phyloP scores from a whole-genome alignment of 2,888 invertebrate species.

The Uloborus plumipes region DNA sequence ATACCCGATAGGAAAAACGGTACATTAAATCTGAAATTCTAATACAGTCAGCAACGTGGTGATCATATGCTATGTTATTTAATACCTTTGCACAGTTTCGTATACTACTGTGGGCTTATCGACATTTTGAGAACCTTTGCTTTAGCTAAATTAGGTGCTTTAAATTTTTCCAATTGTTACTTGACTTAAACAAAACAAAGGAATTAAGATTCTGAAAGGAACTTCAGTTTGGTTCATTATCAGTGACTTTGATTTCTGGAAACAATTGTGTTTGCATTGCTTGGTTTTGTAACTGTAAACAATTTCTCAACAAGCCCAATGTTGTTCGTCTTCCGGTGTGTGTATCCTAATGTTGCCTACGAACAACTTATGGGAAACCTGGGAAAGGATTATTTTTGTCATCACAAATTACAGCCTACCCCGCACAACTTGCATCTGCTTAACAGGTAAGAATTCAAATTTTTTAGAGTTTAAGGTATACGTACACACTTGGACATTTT shows the following conservation, averaged over 20 bases:
- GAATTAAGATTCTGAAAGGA: slow-evolving; percentile 12
- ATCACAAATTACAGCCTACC: not conserved
- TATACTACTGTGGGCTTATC: no score
- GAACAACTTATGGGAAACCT: slow-evolving; percentile 23
- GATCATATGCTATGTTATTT: no score
- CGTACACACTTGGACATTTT: no score
- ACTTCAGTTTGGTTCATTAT: slow-evolving; percentile 18
- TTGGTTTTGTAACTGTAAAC: slow-evolving; percentile 19
- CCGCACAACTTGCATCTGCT: slow-evolving; percentile 6
- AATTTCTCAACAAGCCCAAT: slow-evolving; percentile 43
- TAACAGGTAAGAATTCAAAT: slow-evolving; percentile 22
- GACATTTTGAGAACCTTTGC: no score
- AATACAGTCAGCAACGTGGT: no score
- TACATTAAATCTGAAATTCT: no score
- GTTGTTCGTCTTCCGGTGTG: slow-evolving; percentile 57
- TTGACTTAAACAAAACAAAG: slow-evolving; percentile 36
- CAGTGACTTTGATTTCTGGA: slow-evolving; percentile 1
- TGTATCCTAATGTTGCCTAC: slow-evolving; percentile 17
- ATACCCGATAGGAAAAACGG: no score
- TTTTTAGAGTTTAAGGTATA: no score
- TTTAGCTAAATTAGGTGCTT: slow-evolving; percentile 50
- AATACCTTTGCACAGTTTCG: no score
- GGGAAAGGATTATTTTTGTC: slow-evolving; percentile 38
- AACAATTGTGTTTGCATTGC: slow-evolving; percentile 11
- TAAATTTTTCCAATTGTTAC: slow-evolving; percentile 45